Percentiles rank a stretch among this genome's conserved stretches.
Conservation (phyloP, 2,888 invertebrate species). For the Erebia aethiops region DNA sequence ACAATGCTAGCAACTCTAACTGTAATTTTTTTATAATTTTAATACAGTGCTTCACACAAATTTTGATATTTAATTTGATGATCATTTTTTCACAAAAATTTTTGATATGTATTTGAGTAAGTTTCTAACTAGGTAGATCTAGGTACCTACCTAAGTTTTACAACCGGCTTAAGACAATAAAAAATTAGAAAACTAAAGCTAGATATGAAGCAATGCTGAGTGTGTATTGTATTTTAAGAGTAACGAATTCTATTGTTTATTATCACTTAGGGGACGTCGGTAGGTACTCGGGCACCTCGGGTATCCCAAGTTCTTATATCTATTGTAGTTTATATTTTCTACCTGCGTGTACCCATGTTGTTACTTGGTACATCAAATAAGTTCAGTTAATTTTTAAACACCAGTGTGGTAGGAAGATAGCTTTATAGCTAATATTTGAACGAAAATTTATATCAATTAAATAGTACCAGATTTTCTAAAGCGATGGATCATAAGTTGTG, state of each 20-base stretch:
- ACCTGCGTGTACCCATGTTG: constrained; percentile 41
- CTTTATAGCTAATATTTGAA: not conserved
- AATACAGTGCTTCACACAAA: too few relatives aligned
- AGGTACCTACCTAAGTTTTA: too few relatives aligned
- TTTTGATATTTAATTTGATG: too few relatives aligned
- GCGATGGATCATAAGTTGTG: constrained; percentile 58
- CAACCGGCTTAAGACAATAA: too few relatives aligned
- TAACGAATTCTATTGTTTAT: constrained; percentile 35
- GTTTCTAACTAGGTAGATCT: too few relatives aligned
- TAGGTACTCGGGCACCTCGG: constrained; percentile 11
- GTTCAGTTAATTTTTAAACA: constrained; percentile 40
- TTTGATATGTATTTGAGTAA: too few relatives aligned
- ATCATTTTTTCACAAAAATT: too few relatives aligned
- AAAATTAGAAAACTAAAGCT: not conserved
- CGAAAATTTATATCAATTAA: not conserved
- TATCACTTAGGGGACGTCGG: constrained; percentile 36
- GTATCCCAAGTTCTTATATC: constrained; percentile 33
- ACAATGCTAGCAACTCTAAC: too few relatives aligned
- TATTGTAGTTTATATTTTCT: constrained; percentile 44
- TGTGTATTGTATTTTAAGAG: constrained; percentile 10
- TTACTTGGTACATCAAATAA: constrained; percentile 5
- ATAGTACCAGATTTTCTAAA: constrained; percentile 18
- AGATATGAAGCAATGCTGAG: not conserved
- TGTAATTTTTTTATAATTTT: too few relatives aligned
- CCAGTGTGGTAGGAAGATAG: constrained; percentile 26